A percentile compares a stretch with the other conserved stretches of the same genome.
phyloP scores from a whole-genome alignment of 1,140 invertebrate genomes.

The Galleria mellonella region DNA sequence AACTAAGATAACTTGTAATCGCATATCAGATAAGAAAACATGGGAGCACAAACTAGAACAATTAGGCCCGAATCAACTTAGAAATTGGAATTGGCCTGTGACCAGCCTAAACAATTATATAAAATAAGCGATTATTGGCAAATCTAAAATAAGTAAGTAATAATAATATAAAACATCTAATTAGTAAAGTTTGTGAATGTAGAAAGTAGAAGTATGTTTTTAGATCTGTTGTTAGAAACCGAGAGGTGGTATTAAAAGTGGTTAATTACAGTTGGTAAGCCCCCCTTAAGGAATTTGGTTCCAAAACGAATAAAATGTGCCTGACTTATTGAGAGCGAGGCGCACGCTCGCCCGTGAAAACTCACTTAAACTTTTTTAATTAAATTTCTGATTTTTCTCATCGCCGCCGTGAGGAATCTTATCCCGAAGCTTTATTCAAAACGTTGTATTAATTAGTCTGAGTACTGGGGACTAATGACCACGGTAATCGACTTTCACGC shows the following conservation, averaged over 20 bases:
- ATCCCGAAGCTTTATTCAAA: conserved; percentile 51
- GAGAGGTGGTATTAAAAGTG: conserved; percentile 20
- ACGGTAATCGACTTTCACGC: conserved; percentile 46
- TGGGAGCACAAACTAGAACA: no score
- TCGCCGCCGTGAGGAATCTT: conserved; percentile 41
- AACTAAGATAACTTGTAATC: no score
- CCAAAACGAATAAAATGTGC: conserved; percentile 52
- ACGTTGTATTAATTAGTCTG: conserved; percentile 62
- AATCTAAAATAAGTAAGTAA: no score
- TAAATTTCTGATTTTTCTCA: conserved; percentile 67
- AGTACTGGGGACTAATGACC: conserved; percentile 44
- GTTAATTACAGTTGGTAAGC: conserved; percentile 26
- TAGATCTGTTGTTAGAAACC: conserved; percentile 6
- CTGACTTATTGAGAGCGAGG: conserved; percentile 52
- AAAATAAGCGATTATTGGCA: no score
- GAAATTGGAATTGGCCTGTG: no score
- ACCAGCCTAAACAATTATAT: no score
- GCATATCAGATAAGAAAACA: no score
- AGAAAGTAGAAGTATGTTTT: not conserved
- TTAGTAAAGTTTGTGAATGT: conserved; percentile 1
- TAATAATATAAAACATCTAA: not conserved
- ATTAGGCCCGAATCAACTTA: no score
- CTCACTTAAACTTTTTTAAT: conserved; percentile 72
- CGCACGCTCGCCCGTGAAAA: conserved; percentile 59
- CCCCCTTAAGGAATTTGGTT: conserved; percentile 36